Evolutionary conservation across 2,797 vertebrate species (phyloP).

Genomic region (Bradypodion ventrale): DNA sequence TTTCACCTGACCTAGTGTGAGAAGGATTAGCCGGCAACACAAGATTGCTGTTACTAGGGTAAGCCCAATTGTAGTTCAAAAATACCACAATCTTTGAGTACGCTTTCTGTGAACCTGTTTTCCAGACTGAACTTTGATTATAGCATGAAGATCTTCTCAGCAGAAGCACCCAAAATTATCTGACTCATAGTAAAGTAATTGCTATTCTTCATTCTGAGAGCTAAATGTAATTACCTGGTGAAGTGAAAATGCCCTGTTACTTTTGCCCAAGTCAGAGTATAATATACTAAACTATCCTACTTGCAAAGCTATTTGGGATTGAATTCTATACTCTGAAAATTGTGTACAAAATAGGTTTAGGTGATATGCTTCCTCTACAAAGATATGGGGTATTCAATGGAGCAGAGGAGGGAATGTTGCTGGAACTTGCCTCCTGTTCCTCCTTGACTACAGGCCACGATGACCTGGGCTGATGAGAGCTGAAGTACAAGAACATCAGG

Average conservation of each 20-base stretch:
- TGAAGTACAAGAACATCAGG: too few relatives aligned
- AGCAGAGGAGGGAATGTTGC: background rate
- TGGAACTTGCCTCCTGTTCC: background rate
- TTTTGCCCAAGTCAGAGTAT: slow-evolving; percentile 27
- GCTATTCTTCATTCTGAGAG: background rate
- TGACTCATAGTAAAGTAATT: slow-evolving; percentile 1
- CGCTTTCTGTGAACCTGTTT: too few relatives aligned
- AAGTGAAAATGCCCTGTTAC: slow-evolving; percentile 16
- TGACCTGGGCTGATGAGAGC: background rate
- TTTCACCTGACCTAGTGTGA: too few relatives aligned
- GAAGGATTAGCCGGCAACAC: too few relatives aligned
- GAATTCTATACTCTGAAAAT: background rate
- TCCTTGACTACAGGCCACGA: background rate
- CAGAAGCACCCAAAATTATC: background rate
- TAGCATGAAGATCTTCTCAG: slow-evolving; percentile 14
- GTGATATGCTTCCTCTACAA: background rate
- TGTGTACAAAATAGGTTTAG: background rate
- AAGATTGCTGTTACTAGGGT: too few relatives aligned
- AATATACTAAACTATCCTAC: slow-evolving; percentile 21
- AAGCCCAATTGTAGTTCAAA: too few relatives aligned
- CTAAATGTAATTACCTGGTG: background rate
- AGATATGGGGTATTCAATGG: background rate
- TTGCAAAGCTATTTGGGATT: slow-evolving; percentile 21
- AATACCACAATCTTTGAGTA: too few relatives aligned
- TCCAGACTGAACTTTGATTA: background rate